phyloP scores from a whole-genome alignment of 2,888 invertebrate genomes.

The Morpho deidamia region DNA sequence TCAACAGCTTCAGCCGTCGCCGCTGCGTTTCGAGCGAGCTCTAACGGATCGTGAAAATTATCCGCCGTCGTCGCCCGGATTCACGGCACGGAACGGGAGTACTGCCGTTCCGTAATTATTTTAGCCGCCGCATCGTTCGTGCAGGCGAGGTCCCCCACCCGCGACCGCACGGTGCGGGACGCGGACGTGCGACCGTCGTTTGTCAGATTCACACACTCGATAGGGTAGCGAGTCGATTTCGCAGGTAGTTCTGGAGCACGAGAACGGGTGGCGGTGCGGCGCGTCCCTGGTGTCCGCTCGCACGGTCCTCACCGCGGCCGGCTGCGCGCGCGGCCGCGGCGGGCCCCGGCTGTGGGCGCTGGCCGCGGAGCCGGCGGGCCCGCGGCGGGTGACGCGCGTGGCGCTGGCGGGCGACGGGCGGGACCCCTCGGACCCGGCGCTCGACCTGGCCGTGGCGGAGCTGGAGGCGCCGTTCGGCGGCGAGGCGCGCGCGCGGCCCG shows the following conservation, averaged over 20 bases:
- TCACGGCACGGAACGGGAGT: too few relatives aligned
- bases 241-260: constrained; percentile 44
- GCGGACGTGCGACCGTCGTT: background rate
- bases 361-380: constrained; percentile 28
- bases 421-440: constrained; percentile 26
- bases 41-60: too few relatives aligned
- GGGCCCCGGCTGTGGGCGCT: constrained; percentile 35
- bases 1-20: too few relatives aligned
- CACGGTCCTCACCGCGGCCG: constrained; percentile 43
- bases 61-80: too few relatives aligned
- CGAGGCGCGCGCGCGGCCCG: constrained; percentile 39
- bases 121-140: too few relatives aligned
- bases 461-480: constrained; percentile 45
- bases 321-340: constrained; percentile 33
- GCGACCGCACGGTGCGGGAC: too few relatives aligned
- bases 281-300: constrained; percentile 42
- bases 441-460: constrained; percentile 50
- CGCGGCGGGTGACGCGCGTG: constrained; percentile 30
- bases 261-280: constrained; percentile 31
- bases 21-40: too few relatives aligned
- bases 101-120: too few relatives aligned
- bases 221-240: too few relatives aligned
- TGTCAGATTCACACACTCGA: background rate
- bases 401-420: constrained; percentile 26
- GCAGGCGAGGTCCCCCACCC: too few relatives aligned